Percentiles rank a stretch among this genome's conserved stretches.
These are phyloP conservation scores for Bungarus multicinctus DNA, from an alignment of 2,113 vertebrate species.

Conservation along the genomic window DNA sequence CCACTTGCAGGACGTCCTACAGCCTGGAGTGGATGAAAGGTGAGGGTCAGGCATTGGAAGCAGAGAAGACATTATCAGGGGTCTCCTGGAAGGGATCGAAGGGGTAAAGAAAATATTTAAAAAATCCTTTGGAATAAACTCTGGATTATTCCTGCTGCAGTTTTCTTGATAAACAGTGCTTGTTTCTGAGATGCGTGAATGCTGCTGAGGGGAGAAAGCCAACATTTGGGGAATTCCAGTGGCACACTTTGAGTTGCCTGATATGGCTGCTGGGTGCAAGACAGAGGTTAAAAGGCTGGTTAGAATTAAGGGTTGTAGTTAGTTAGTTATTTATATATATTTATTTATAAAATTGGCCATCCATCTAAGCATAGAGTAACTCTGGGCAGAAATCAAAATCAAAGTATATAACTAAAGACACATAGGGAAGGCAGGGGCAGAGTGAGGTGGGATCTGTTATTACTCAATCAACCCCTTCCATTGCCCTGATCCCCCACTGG, in stretches of 20 bases:
- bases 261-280: neutral
- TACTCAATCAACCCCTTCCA: neutral
- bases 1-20: constrained; percentile 76
- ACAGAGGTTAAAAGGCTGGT: neutral
- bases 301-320: no score
- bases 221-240: neutral
- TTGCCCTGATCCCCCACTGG: neutral
- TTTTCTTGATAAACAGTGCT: neutral
- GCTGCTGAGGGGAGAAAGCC: neutral
- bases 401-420: neutral
- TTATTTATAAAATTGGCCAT: neutral
- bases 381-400: neutral
- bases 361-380: neutral
- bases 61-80: neutral
- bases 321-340: neutral
- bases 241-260: neutral
- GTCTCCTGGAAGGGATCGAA: neutral
- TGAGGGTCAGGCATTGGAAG: constrained; percentile 34
- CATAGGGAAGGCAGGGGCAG: no score
- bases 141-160: neutral
- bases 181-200: neutral
- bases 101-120: neutral
- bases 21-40: constrained; percentile 90
- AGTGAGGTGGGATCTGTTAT: neutral
- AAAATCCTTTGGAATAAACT: neutral